Evolutionary conservation across 2,797 vertebrate species (phyloP).

Genomic region (Nyctalus aviator): DNA sequence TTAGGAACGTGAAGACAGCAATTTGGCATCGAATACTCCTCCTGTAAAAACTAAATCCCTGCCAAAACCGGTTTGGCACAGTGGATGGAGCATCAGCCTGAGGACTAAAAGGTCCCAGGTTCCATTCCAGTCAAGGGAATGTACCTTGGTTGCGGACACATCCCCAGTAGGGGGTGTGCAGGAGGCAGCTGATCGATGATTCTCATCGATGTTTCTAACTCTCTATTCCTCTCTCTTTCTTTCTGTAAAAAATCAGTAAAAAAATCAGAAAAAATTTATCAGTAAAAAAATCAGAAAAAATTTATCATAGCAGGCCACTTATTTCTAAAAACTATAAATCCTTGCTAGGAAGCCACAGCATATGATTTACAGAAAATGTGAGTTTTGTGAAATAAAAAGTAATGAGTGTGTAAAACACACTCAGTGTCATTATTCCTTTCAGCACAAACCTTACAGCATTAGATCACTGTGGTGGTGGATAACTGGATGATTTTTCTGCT

Average conservation of each 20-base stretch:
- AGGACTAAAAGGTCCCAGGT: too few relatives aligned
- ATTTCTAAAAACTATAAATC: constrained; percentile 52
- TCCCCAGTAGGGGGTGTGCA: too few relatives aligned
- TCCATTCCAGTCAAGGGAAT: too few relatives aligned
- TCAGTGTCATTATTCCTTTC: background rate
- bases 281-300: too few relatives aligned
- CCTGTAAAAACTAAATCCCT: background rate
- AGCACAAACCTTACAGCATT: background rate
- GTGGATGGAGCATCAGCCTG: too few relatives aligned
- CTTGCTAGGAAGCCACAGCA: background rate
- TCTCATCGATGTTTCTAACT: too few relatives aligned
- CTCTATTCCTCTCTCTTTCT: too few relatives aligned
- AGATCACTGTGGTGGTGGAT: background rate
- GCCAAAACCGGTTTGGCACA: too few relatives aligned
- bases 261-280: background rate
- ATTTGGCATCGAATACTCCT: background rate
- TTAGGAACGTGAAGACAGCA: background rate
- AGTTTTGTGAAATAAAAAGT: background rate
- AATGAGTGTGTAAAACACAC: background rate
- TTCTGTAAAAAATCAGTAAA: too few relatives aligned
- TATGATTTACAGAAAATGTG: constrained; percentile 5
- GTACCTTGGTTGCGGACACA: too few relatives aligned
- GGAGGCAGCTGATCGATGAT: too few relatives aligned
- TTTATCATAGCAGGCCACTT: constrained; percentile 14
- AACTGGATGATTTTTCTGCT: background rate